phyloP scores from a whole-genome alignment of 2,797 vertebrate species.

The Prionace glauca region DNA sequence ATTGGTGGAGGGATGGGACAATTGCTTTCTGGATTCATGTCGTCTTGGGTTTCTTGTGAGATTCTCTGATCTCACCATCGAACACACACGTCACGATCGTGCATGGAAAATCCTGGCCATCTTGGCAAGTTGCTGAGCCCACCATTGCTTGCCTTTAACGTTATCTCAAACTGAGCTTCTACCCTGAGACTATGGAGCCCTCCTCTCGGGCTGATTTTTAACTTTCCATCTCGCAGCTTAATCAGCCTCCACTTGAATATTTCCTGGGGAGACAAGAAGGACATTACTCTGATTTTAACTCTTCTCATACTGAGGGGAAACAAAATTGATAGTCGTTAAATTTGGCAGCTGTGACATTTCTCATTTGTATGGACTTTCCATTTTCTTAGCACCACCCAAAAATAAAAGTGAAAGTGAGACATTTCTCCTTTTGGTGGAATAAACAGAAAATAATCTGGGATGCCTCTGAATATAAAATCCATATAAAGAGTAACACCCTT shows the following conservation, averaged over 20 bases:
- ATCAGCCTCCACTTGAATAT: not conserved
- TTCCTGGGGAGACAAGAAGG: not conserved
- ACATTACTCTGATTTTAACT: not conserved
- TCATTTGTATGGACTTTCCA: not conserved
- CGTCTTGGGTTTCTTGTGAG: no score
- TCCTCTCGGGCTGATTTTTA: not conserved
- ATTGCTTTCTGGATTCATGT: no score
- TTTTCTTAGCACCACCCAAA: not conserved
- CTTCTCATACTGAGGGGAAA: not conserved
- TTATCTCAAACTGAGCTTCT: not conserved
- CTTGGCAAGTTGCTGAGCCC: not conserved
- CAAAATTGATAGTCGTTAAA: not conserved
- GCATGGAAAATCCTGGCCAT: no score
- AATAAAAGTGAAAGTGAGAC: not conserved
- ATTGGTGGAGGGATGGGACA: no score
- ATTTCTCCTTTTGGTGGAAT: not conserved
- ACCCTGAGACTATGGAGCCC: not conserved
- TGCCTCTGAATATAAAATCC: not conserved
- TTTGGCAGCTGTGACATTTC: not conserved
- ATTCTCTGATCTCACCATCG: no score
- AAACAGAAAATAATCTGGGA: not conserved
- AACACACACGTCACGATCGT: no score
- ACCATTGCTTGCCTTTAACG: not conserved
- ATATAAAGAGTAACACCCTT: not conserved
- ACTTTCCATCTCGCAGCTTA: not conserved